Base-by-base conservation (phyloP, 2,888 invertebrate genomes). In the Pecten maximus region DNA sequence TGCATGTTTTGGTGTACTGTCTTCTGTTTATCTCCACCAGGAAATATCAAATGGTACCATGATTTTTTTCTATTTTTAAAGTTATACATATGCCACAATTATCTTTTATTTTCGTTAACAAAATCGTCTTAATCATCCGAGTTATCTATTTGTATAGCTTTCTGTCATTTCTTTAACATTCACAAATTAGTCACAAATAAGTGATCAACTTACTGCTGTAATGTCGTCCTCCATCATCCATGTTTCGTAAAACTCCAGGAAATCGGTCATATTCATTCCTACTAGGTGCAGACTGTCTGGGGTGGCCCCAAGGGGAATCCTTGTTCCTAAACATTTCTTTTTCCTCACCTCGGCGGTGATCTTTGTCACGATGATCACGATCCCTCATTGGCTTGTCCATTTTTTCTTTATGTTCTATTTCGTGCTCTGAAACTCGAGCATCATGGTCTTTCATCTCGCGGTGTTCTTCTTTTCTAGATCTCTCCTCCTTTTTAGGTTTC, bases 401-500 rank as follows among this genome's bases (percentile, higher is more conserved):
- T 16, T 74, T 74, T 74, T 74, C 74, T 74, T 74, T 74, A 35
- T 28, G 74, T 28, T 74, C 74, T 74, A 23, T 19, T 74, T 74
- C 74, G 35, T 74, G 74, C 74, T 74, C 74, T 74, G 74, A 74
- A 74, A 74, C 74, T 74, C 74, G 74, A 86, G 35, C 44, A 28
- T 91, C 90, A 15, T 86, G 88, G n/a, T 90, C 91, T 88, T 88
- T 90, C 87, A 88, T 50, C 86, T 88, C 88, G 28, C 48, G 39
- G 35, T 91, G 90, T 54, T 90, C 88, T 35, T 87, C 87, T 88
- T 54, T 54, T 44, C 90, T 92, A 16, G 23, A 8, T 44, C 54
- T 89, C 23, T 90, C 91, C 23, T 92, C 93, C 19, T 91, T 91
- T 28, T 90, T 88, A 39, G 89, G 89, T 87, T 91, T 91, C 28